Conservation (phyloP, 1,140 invertebrate species). For the Chelonus insularis region DNA sequence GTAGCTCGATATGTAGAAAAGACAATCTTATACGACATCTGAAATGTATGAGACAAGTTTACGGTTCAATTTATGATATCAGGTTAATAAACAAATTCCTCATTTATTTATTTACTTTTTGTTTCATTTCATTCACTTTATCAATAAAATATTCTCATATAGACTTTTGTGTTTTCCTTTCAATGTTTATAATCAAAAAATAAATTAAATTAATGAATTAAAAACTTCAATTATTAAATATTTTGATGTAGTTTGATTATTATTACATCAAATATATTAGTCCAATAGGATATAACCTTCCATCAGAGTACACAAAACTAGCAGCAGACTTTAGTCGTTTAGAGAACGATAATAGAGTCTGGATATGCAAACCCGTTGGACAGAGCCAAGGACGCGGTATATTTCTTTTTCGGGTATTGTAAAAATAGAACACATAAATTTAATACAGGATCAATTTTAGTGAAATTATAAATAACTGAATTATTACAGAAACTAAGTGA, state of each 20-base stretch:
- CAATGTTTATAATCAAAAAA: too few species aligned
- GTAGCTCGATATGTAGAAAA: slow-evolving; percentile 79
- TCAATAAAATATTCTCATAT: too few species aligned
- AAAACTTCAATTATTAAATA: too few species aligned
- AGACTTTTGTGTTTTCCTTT: too few species aligned
- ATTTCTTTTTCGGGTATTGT: slow-evolving; percentile 72
- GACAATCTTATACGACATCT: slow-evolving; percentile 77
- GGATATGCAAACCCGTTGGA: slow-evolving; percentile 87
- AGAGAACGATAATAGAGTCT: slow-evolving; percentile 62
- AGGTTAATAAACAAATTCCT: too few species aligned
- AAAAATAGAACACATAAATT: background rate
- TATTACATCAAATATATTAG: slow-evolving; percentile 52
- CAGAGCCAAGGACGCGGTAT: slow-evolving; percentile 83
- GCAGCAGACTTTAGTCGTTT: slow-evolving; percentile 71
- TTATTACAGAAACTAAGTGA: slow-evolving; percentile 72
- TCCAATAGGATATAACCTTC: slow-evolving; percentile 78
- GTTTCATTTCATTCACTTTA: too few species aligned
- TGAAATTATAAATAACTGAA: slow-evolving; percentile 9
- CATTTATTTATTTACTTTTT: too few species aligned
- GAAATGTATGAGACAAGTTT: slow-evolving; percentile 78
- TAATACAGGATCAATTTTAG: background rate
- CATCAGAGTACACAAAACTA: slow-evolving; percentile 81
- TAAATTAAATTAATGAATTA: too few species aligned
- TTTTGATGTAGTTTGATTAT: too few species aligned
- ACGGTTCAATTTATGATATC: slow-evolving; percentile 81